Percentiles rank a stretch among this genome's conserved stretches.
These are phyloP conservation scores for Monodelphis domestica DNA, from an alignment of 2,797 vertebrate species.

Conservation along the genomic window DNA sequence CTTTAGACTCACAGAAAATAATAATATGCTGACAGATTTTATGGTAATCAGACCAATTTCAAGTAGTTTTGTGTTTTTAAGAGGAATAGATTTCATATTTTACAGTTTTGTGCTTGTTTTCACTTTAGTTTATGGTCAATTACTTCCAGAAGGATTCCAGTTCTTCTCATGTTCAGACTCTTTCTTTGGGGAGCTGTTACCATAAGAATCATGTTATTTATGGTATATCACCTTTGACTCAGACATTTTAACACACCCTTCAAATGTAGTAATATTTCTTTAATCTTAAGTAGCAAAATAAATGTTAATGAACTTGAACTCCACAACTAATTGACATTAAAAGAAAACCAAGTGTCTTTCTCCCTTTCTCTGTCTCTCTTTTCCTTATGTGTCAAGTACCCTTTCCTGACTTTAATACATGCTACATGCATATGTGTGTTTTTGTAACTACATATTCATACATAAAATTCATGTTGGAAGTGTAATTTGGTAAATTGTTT, in stretches of 20 bases:
- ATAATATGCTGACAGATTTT: background rate
- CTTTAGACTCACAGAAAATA: background rate
- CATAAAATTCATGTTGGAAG: slow-evolving; percentile 66
- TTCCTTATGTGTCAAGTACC: slow-evolving; percentile 77
- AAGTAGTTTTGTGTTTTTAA: slow-evolving; percentile 11
- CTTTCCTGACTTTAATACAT: slow-evolving; percentile 66
- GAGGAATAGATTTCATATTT: slow-evolving; percentile 60
- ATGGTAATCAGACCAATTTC: background rate
- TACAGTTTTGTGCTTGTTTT: slow-evolving; percentile 58
- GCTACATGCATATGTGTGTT: slow-evolving; percentile 71
- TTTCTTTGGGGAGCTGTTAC: slow-evolving; percentile 68
- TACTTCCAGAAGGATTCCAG: slow-evolving; percentile 66
- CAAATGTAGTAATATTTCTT: slow-evolving; percentile 57
- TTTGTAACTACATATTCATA: slow-evolving; percentile 64
- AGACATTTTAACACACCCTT: slow-evolving; percentile 66
- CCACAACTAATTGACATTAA: slow-evolving; percentile 72
- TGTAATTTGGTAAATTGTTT: slow-evolving; percentile 68
- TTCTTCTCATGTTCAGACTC: slow-evolving; percentile 48
- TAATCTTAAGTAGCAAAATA: slow-evolving; percentile 62
- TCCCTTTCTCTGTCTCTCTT: slow-evolving; percentile 80
- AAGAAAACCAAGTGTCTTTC: slow-evolving; percentile 78
- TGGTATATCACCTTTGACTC: slow-evolving; percentile 57
- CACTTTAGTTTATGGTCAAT: slow-evolving; percentile 60
- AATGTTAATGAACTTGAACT: slow-evolving; percentile 73
- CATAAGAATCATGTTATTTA: slow-evolving; percentile 3